Base-by-base conservation (phyloP, 2,888 invertebrate genomes). In the Acanthococcus lagerstroemiae region DNA sequence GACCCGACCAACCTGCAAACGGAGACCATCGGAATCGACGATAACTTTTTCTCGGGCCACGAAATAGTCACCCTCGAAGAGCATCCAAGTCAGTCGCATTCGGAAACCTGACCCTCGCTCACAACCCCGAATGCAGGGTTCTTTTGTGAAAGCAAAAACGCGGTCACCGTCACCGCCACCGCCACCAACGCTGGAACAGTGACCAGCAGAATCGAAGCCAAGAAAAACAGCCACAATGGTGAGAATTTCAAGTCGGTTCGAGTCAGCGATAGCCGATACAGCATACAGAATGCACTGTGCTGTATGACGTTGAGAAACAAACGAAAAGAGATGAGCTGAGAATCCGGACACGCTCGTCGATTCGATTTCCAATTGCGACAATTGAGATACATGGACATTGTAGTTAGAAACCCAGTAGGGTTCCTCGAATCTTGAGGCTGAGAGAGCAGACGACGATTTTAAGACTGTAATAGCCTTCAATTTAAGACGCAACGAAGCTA, bases 61-160 rank as follows among this genome's bases (percentile, higher is more conserved):
- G 37, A 37, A 2, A n/a, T 37, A n/a, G n/a, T 37, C 12, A 37
- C 37, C 12, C n/a, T 37, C 3, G n/a, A 37, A 9, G 37, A 37
- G 37, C n/a, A 37, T 55, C 55, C 63, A 60, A 55, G 46, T 56
- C 55, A 54, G 46, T 26, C 55, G 58, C 44, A 44, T 17, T 17
- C 21, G 26, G 27, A 25, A 2, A 22, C 26, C 19, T 55, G 30
- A 52, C 52, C 19, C 5, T 5, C 52, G 52, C 52, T 52, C 15
- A 24, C 9, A 5, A 22, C 21, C 19, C 12, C 22, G 24, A 24
- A 52, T 24, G 52, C 21, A 15, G 52, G 37, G 37, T 37, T 37
- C n/a, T 3, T 37, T 37, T 15, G 12, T 3, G 37, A 9, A 15
- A 15, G 37, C 3, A 37, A 9, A 3, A 37, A n/a, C n/a, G n/a